These are phyloP conservation scores for Paedocypris micromegethes DNA, from an alignment of 2,797 vertebrate genomes.

Conservation along the genomic window DNA sequence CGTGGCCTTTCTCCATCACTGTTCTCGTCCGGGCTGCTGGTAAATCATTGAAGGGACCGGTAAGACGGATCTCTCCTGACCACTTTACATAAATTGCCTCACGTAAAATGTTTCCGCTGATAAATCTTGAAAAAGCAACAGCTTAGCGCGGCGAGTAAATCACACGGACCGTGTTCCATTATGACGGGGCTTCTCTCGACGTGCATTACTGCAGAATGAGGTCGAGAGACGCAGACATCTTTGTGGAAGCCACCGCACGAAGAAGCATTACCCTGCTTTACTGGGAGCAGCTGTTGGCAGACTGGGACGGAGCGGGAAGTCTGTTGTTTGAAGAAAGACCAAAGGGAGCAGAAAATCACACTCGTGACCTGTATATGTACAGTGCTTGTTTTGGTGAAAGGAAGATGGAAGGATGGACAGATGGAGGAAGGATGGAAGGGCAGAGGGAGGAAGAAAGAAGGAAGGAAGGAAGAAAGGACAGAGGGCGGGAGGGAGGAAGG, in stretches of 20 bases:
- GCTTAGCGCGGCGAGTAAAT: not conserved
- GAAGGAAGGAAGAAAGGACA: not conserved
- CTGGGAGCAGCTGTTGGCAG: conserved; percentile 34
- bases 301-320: conserved; percentile 12
- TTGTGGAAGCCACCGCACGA: conserved; percentile 2
- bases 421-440: too few species aligned
- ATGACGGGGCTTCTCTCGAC: conserved; percentile 4
- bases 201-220: conserved; percentile 15
- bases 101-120: conserved; percentile 13
- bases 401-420: not conserved
- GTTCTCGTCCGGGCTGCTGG: conserved; percentile 4
- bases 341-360: conserved; percentile 44
- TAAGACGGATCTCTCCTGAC: not conserved
- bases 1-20: not conserved
- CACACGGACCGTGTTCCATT: conserved; percentile 11
- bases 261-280: not conserved
- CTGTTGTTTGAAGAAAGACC: conserved; percentile 11
- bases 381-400: conserved; percentile 1
- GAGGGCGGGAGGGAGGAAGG: too few species aligned
- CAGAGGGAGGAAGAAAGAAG: too few species aligned
- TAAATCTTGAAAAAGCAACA: conserved; percentile 15
- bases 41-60: conserved; percentile 10
- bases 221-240: conserved; percentile 3
- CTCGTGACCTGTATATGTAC: not conserved
- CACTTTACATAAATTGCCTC: conserved; percentile 18